Evolutionary conservation across 2,113 vertebrate genomes (phyloP).

Genomic region (Plecotus auritus): DNA sequence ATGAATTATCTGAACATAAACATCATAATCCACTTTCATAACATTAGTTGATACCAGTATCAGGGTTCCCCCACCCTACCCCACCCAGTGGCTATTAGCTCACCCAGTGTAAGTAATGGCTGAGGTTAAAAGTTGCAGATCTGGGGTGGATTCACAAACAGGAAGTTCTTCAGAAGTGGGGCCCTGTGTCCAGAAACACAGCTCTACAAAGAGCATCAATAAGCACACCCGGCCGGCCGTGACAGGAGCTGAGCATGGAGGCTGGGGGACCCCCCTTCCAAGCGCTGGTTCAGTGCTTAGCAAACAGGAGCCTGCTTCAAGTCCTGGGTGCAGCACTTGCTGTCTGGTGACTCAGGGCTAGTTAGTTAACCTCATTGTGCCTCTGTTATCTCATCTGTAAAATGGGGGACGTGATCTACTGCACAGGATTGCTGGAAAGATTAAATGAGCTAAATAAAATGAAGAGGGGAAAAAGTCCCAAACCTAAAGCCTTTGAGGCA

Average conservation of each 20-base stretch:
- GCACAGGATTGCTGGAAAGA: neutral
- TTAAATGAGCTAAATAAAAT: neutral
- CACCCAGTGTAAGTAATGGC: neutral
- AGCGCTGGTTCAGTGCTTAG: neutral
- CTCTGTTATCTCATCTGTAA: neutral
- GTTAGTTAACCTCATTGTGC: neutral
- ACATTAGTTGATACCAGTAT: neutral
- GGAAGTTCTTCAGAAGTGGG: neutral
- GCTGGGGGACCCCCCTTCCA: neutral
- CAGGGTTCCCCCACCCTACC: neutral
- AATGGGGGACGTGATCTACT: neutral
- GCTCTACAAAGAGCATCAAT: neutral
- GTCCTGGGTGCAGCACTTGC: neutral
- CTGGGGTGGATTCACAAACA: neutral
- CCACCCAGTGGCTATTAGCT: neutral
- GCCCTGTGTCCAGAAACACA: neutral
- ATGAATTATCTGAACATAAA: conserved; percentile 8
- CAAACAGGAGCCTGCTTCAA: neutral
- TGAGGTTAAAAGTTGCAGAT: neutral
- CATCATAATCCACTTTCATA: neutral
- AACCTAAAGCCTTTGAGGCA: neutral
- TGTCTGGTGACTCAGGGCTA: neutral
- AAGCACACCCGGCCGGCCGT: accelerated
- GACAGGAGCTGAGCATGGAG: neutral
- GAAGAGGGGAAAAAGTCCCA: neutral